Percentiles rank a stretch among this genome's conserved stretches.
Evolutionary conservation across 2,888 invertebrate genomes (phyloP).

Genomic region (Criorhina ranunculi): DNA sequence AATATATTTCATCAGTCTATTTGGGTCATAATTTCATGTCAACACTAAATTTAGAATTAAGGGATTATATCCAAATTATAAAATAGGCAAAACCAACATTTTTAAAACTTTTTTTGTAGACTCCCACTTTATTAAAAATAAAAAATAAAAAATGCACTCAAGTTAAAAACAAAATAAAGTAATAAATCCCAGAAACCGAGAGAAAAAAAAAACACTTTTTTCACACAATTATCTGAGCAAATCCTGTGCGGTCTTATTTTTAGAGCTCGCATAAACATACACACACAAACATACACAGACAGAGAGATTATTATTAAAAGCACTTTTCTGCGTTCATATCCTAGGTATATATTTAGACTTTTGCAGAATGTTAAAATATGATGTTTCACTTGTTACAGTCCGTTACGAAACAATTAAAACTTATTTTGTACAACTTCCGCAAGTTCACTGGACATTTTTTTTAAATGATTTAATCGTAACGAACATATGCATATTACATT

Average conservation of each 20-base stretch:
- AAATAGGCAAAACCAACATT: neutral
- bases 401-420: constrained; percentile 58
- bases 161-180: neutral
- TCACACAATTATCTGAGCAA: constrained; percentile 48
- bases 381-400: constrained; percentile 40
- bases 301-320: constrained; percentile 25
- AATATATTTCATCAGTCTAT: constrained; percentile 38
- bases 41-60: constrained; percentile 70
- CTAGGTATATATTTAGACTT: constrained; percentile 56
- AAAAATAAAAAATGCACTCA: constrained; percentile 17
- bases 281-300: constrained; percentile 27
- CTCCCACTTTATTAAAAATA: neutral
- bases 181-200: constrained; percentile 8
- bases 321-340: constrained; percentile 44
- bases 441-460: constrained; percentile 22
- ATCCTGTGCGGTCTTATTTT: constrained; percentile 71
- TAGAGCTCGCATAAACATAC: constrained; percentile 67
- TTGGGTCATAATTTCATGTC: constrained; percentile 67
- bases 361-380: constrained; percentile 52
- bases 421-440: constrained; percentile 42
- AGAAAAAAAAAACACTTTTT: constrained; percentile 36
- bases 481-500: constrained; percentile 36
- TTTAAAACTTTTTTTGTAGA: too few relatives aligned
- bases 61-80: constrained; percentile 31
- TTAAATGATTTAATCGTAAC: constrained; percentile 45